Evolutionary conservation across 2,888 invertebrate genomes (phyloP).

Genomic region (Glaucopsyche alexis): DNA sequence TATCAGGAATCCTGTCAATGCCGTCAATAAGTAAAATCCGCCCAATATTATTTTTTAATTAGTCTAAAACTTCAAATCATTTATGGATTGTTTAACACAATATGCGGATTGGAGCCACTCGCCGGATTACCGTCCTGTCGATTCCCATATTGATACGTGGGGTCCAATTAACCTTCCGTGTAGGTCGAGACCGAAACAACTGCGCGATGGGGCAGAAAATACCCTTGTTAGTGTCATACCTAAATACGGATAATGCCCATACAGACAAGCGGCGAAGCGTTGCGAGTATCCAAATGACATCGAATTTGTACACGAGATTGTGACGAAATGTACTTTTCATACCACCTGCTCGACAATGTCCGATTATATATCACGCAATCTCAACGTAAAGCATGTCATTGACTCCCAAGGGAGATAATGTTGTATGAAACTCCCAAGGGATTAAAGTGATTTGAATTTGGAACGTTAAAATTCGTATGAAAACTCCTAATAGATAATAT

Average conservation of each 20-base stretch:
- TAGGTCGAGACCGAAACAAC: conserved; percentile 33
- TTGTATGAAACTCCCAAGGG: too few relatives aligned
- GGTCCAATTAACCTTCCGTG: conserved; percentile 37
- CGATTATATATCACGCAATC: too few relatives aligned
- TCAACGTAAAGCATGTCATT: too few relatives aligned
- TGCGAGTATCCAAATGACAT: conserved; percentile 19
- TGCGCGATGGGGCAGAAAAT: conserved; percentile 53
- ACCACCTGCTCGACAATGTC: too few relatives aligned
- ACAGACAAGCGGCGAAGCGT: conserved; percentile 60
- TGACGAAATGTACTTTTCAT: not conserved
- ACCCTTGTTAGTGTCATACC: conserved; percentile 72
- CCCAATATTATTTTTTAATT: too few relatives aligned
- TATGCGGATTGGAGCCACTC: not conserved
- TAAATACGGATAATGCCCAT: conserved; percentile 63
- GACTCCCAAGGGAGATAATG: too few relatives aligned
- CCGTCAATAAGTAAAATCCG: too few relatives aligned
- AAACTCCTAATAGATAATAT: too few relatives aligned
- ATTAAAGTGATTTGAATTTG: too few relatives aligned
- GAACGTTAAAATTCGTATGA: too few relatives aligned
- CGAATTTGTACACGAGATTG: not conserved
- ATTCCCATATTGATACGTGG: conserved; percentile 33
- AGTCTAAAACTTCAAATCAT: not conserved
- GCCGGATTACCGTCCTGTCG: conserved; percentile 24
- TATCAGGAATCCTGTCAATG: too few relatives aligned
- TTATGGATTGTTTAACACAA: not conserved